phyloP scores from a whole-genome alignment of 2,113 vertebrate species.

The Gorsachius goisagi region DNA sequence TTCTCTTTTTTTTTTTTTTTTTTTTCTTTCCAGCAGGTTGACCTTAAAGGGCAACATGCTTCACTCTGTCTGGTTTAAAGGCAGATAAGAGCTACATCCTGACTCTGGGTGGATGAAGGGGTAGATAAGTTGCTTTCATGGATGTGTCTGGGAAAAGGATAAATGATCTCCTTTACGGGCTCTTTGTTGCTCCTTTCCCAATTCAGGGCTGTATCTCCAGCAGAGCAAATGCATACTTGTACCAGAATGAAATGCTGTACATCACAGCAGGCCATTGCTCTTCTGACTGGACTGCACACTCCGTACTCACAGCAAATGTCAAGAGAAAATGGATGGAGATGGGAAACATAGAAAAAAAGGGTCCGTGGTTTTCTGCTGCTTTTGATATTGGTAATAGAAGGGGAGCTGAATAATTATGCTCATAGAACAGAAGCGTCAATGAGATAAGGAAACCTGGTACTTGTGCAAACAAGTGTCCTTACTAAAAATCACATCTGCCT shows the following conservation, averaged over 20 bases:
- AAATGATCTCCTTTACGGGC: slow-evolving; percentile 30
- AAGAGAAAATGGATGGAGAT: background rate
- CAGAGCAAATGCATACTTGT: background rate
- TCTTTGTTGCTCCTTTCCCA: background rate
- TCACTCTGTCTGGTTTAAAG: slow-evolving; percentile 10
- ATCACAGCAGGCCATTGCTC: background rate
- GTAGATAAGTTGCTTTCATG: slow-evolving; percentile 48
- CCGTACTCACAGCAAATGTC: background rate
- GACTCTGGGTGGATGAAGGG: slow-evolving; percentile 42
- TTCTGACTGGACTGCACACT: background rate
- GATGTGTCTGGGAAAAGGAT: slow-evolving; percentile 30
- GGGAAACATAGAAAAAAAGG: background rate
- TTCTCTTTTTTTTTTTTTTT: background rate
- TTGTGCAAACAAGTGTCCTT: background rate
- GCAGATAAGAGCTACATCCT: slow-evolving; percentile 55
- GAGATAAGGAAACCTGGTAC: background rate
- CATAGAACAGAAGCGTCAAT: background rate
- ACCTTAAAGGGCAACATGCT: slow-evolving; percentile 26
- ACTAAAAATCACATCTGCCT: background rate
- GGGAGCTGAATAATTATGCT: background rate
- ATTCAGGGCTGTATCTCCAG: background rate
- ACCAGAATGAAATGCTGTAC: background rate
- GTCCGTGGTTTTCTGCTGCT: background rate
- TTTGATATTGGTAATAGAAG: background rate
- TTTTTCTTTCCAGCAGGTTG: background rate